Evolutionary conservation across 2,888 invertebrate species (phyloP).

Genomic region (Ethmia dodecea): DNA sequence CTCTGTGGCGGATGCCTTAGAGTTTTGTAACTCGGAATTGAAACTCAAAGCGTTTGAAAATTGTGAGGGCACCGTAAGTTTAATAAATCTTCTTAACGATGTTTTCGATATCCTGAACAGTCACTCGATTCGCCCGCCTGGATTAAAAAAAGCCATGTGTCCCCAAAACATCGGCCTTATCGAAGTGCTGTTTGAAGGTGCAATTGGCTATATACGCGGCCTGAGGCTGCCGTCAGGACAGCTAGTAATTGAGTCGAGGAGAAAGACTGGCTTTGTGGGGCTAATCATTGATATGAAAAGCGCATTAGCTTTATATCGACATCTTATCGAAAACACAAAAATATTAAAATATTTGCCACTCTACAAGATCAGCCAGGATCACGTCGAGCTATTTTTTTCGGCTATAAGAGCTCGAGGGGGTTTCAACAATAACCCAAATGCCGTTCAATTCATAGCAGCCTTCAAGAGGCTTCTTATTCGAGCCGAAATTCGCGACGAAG

Average conservation of each 20-base stretch:
- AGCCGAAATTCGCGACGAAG: too few species aligned
- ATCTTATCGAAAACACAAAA: background rate
- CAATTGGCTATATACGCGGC: too few species aligned
- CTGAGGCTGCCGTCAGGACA: too few species aligned
- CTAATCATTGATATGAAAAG: too few species aligned
- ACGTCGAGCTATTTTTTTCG: background rate
- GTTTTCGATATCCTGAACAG: slow-evolving; percentile 18
- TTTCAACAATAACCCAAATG: background rate
- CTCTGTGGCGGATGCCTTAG: too few species aligned
- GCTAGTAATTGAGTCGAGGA: too few species aligned
- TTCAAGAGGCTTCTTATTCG: too few species aligned
- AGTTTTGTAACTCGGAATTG: slow-evolving; percentile 12
- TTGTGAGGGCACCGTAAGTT: slow-evolving; percentile 15
- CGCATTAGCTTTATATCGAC: slow-evolving; percentile 11
- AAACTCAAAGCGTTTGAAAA: slow-evolving; percentile 10
- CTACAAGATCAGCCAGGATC: background rate
- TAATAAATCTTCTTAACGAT: slow-evolving; percentile 14
- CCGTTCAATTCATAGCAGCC: background rate
- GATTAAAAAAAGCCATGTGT: slow-evolving; percentile 18
- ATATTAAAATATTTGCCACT: background rate
- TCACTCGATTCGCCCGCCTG: slow-evolving; percentile 17
- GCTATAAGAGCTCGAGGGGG: background rate
- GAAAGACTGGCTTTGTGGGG: too few species aligned
- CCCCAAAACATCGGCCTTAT: too few species aligned
- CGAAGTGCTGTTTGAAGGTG: too few species aligned